A percentile compares a stretch with the other conserved stretches of the same genome.
Conservation (phyloP, 2,797 vertebrate genomes). For the Tragopan temminckii region DNA sequence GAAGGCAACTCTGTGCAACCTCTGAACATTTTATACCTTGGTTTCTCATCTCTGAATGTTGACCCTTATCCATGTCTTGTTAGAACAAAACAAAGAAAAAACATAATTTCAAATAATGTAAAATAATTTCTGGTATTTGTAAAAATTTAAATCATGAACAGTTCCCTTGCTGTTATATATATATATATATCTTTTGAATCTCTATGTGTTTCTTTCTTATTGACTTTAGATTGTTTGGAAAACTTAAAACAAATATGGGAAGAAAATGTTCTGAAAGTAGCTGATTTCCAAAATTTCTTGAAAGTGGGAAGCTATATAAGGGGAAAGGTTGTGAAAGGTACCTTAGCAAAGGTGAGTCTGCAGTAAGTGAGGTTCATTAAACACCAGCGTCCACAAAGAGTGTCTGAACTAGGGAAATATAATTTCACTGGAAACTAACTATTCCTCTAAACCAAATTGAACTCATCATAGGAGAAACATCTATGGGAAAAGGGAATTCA, state of each 20-base stretch:
- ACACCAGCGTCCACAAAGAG: neutral
- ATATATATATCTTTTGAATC: too few relatives aligned
- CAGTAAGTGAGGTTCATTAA: neutral
- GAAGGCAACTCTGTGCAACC: neutral
- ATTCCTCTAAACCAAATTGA: neutral
- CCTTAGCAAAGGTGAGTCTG: neutral
- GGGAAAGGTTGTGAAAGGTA: neutral
- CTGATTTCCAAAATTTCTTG: neutral
- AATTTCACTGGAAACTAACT: neutral
- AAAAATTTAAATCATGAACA: neutral
- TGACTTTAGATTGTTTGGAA: neutral
- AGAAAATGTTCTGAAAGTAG: accelerated
- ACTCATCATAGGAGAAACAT: accelerated
- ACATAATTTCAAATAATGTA: neutral
- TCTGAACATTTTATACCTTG: neutral
- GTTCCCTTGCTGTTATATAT: neutral
- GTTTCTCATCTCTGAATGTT: neutral
- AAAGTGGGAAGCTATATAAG: neutral
- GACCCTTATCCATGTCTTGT: accelerated
- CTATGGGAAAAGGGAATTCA: neutral
- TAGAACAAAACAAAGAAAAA: neutral
- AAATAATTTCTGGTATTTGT: neutral
- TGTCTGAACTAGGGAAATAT: neutral
- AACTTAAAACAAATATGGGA: neutral
- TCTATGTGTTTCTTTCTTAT: accelerated